phyloP scores from a whole-genome alignment of 2,113 vertebrate genomes.

The Taurulus bubalis region DNA sequence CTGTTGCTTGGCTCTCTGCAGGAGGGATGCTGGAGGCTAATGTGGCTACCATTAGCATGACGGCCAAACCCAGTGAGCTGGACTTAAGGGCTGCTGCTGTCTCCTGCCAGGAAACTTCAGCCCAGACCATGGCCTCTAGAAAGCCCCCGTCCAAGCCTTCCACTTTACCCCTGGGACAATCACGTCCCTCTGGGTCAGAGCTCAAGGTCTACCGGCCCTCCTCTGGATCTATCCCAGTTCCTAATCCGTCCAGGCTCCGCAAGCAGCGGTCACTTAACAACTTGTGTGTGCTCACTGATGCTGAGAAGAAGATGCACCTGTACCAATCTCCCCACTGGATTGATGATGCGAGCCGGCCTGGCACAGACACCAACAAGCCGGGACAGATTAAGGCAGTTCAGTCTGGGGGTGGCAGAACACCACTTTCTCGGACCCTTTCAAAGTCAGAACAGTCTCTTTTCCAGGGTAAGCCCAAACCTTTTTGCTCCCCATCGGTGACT shows the following conservation, averaged over 20 bases:
- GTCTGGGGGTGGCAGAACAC: conserved; percentile 73
- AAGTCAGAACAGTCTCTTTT: conserved; percentile 96
- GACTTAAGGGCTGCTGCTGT: conserved; percentile 76
- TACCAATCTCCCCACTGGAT: conserved; percentile 91
- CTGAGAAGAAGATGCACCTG: conserved; percentile 94
- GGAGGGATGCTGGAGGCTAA: conserved; percentile 91
- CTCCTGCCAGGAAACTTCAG: conserved; percentile 71
- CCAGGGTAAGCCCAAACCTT: conserved; percentile 87
- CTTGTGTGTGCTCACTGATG: conserved; percentile 92
- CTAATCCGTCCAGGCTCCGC: conserved; percentile 87
- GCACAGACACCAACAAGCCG: conserved; percentile 49
- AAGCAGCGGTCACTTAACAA: conserved; percentile 95
- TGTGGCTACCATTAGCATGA: conserved; percentile 81
- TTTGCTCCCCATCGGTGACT: conserved; percentile 76
- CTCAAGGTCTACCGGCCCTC: conserved; percentile 90
- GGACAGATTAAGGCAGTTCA: conserved; percentile 68
- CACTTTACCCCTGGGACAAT: conserved; percentile 77
- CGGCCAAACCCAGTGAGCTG: conserved; percentile 84
- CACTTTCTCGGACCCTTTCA: conserved; percentile 89
- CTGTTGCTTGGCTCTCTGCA: conserved; percentile 87
- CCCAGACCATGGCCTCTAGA: conserved; percentile 86
- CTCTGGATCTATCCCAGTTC: conserved; percentile 81
- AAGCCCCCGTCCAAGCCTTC: conserved; percentile 82
- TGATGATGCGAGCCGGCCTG: conserved; percentile 87
- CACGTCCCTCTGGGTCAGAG: conserved; percentile 86